Base-by-base conservation (phyloP, 2,113 vertebrate genomes). In the Gymnocephalus cernua region DNA sequence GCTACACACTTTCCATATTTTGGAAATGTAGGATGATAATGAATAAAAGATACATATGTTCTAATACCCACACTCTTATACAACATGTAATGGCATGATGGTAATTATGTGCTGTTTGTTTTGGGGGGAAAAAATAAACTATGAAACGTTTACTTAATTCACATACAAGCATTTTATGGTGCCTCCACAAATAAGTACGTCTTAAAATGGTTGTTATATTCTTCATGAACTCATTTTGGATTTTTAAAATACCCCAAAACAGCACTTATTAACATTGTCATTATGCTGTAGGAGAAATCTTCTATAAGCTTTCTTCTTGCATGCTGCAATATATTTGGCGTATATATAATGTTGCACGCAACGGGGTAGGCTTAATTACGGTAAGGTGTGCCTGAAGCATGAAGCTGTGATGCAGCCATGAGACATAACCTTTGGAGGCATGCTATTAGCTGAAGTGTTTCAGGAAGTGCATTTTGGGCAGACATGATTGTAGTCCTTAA, bases 391-490 rank as follows among this genome's bases (percentile, higher is more conserved):
- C 18, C 19, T 50, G 18, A 18, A 12, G 27, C 8, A 4, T 47
- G 25, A 23, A 14, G 62, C 63, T 4, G 2, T 58, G 1, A 27
- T 14, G 45, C 23, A 62, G 25, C n/a, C 25, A 29, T 61, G 47
- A 32, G 18, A 38, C 19, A 10, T 21, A 41, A 32, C 27, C 3
- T 59, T 4, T 59, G 19, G 21, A 19, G 27, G 14, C 3, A 1
- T n/a, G 21, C 4, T 77, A 51, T 56, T 58, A 50, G 62, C 19
- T 50, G 66, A 23, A 75, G 44, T 63, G 50, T 27, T 65, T 44
- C n/a, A 76, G 4, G 18, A 45, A 70, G 25, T 16, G 29, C 23
- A n/a, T 41, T 82, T 50, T 50, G 19, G 16, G 51, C n/a, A 16
- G 56, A 23, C 61, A 35, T 73, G 35, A 66, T 21, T 68, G 41